Conservation (phyloP, 2,888 invertebrate species). For the Campoplex nolae region DNA sequence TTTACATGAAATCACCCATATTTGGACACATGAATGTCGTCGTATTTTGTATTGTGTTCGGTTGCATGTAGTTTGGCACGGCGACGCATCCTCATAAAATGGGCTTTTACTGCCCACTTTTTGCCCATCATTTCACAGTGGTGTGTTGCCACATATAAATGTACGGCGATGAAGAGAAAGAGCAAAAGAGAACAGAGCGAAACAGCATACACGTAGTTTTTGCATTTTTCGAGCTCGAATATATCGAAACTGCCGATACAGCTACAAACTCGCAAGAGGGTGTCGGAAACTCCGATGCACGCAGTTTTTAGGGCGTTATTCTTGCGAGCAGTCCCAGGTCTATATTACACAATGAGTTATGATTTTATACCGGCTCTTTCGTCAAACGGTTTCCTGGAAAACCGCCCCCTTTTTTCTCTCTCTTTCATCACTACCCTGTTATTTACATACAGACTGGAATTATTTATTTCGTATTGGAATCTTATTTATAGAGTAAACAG, state of each 20-base stretch:
- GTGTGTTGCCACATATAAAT: conserved; percentile 5
- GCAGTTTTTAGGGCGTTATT: conserved; percentile 59
- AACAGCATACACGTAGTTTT: conserved; percentile 24
- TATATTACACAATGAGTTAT: conserved; percentile 44
- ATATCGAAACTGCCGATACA: conserved; percentile 35
- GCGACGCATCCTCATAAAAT: conserved; percentile 50
- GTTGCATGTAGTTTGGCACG: conserved; percentile 10
- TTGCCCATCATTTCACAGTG: conserved; percentile 52
- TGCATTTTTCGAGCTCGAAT: conserved; percentile 45
- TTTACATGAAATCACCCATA: not conserved
- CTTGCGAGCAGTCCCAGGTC: not conserved
- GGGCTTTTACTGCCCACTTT: conserved; percentile 43
- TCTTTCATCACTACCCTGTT: conserved; percentile 35
- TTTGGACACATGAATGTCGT: not conserved
- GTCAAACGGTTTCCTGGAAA: conserved; percentile 42
- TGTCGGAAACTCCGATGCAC: conserved; percentile 18
- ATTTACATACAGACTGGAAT: conserved; percentile 48
- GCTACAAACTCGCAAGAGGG: conserved; percentile 35
- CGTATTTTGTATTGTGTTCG: conserved; percentile 17
- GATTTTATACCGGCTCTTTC: not conserved
- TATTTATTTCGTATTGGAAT: conserved; percentile 32
- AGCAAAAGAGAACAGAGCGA: conserved; percentile 23
- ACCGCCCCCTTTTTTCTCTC: conserved; percentile 25
- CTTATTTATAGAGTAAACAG: conserved; percentile 11
- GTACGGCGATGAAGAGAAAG: not conserved